phyloP scores from a whole-genome alignment of 2,888 invertebrate species.

The Calameuta pallipes region DNA sequence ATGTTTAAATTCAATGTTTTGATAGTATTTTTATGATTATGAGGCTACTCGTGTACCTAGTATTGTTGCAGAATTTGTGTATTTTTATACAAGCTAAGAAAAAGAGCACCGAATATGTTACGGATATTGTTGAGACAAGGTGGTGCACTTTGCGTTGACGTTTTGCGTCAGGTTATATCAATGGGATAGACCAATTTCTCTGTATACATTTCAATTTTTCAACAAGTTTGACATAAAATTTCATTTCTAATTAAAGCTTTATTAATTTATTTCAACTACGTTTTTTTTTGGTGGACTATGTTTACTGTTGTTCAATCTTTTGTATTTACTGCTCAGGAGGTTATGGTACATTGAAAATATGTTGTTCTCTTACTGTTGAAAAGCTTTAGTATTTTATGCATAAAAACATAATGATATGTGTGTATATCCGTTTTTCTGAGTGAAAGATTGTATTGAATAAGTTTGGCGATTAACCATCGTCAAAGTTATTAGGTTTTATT shows the following conservation, averaged over 20 bases:
- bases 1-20: constrained; percentile 46
- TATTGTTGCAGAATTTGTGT: constrained; percentile 50
- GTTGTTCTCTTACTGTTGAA: constrained; percentile 12
- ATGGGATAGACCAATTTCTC: not conserved
- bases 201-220: not conserved
- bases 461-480: not conserved
- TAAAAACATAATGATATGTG: not conserved
- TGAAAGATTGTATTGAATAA: not conserved
- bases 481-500: not conserved
- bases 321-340: not conserved
- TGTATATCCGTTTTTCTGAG: not conserved
- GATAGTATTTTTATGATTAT: constrained; percentile 50
- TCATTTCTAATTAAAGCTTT: not conserved
- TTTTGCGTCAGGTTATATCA: not conserved
- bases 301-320: not conserved
- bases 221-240: not conserved
- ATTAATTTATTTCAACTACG: not conserved
- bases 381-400: constrained; percentile 19
- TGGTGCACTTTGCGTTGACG: constrained; percentile 14
- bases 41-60: constrained; percentile 57
- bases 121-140: constrained; percentile 35
- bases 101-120: constrained; percentile 25
- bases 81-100: constrained; percentile 48
- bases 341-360: not conserved
- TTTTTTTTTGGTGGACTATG: not conserved